Percentiles rank a stretch among this genome's conserved stretches.
phyloP scores from a whole-genome alignment of 2,888 invertebrate genomes.

The Pseudococcus jackbeardsleyi region DNA sequence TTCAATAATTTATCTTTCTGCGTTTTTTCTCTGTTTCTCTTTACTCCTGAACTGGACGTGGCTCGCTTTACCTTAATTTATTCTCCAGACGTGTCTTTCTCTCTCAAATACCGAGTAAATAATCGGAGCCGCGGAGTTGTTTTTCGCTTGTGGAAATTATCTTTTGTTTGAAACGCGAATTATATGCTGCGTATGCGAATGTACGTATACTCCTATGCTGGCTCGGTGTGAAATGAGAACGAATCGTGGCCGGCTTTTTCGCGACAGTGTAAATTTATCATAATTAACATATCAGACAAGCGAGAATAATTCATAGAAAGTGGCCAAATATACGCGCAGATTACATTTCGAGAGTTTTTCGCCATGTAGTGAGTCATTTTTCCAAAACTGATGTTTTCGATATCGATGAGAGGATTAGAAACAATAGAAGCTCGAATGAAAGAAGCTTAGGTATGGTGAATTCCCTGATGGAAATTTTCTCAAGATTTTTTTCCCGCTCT shows the following conservation, averaged over 20 bases:
- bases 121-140: constrained; percentile 19
- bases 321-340: background rate
- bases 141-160: constrained; percentile 27
- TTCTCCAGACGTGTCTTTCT: constrained; percentile 25
- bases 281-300: constrained; percentile 25
- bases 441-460: background rate
- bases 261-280: constrained; percentile 7
- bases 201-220: background rate
- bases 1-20: constrained; percentile 52
- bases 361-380: background rate
- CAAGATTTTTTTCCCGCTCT: background rate
- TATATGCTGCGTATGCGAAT: constrained; percentile 29
- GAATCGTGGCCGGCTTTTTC: constrained; percentile 21
- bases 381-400: background rate
- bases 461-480: too few relatives aligned
- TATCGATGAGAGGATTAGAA: background rate
- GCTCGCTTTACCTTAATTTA: constrained; percentile 20
- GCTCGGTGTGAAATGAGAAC: constrained; percentile 1
- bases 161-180: constrained; percentile 44
- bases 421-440: background rate
- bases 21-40: background rate
- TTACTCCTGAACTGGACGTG: background rate
- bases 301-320: constrained; percentile 33
- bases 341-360: background rate
- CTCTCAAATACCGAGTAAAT: background rate